A percentile compares a stretch with the other conserved stretches of the same genome.
Evolutionary conservation across 2,113 vertebrate genomes (phyloP).

Genomic region (Pelobates fuscus): DNA sequence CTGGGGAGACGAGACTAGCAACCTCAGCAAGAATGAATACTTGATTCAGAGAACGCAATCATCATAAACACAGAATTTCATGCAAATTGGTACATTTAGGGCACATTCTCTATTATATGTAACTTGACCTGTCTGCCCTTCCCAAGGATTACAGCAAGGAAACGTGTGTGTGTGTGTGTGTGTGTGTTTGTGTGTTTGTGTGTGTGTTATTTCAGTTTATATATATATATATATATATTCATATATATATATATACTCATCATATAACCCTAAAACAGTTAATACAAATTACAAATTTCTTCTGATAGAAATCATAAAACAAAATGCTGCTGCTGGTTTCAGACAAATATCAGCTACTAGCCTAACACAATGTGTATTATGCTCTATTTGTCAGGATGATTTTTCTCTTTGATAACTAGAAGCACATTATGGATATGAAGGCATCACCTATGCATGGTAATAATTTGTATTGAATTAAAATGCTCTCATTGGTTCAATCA

Average conservation of each 20-base stretch:
- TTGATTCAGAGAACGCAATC: background rate
- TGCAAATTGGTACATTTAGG: background rate
- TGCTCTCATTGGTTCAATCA: too few species aligned
- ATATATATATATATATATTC: too few species aligned
- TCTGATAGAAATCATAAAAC: slow-evolving; percentile 25
- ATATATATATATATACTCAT: too few species aligned
- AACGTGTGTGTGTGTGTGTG: too few species aligned
- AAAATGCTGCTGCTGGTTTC: slow-evolving; percentile 23
- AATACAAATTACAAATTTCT: slow-evolving; percentile 26
- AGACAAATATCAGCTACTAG: slow-evolving; percentile 58
- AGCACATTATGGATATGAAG: background rate
- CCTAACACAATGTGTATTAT: too few species aligned
- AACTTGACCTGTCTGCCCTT: too few species aligned
- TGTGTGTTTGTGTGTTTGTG: too few species aligned
- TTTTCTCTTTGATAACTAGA: background rate
- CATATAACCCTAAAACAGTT: background rate
- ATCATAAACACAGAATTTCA: background rate
- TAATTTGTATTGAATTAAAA: too few species aligned
- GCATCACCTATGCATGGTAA: too few species aligned
- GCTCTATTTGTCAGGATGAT: background rate
- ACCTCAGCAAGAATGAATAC: background rate
- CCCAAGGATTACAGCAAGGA: too few species aligned
- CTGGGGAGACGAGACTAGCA: background rate
- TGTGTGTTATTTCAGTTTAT: too few species aligned
- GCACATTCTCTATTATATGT: too few species aligned